Evolutionary conservation across 2,888 invertebrate genomes (phyloP).

Genomic region (Sthenelais limicola): DNA sequence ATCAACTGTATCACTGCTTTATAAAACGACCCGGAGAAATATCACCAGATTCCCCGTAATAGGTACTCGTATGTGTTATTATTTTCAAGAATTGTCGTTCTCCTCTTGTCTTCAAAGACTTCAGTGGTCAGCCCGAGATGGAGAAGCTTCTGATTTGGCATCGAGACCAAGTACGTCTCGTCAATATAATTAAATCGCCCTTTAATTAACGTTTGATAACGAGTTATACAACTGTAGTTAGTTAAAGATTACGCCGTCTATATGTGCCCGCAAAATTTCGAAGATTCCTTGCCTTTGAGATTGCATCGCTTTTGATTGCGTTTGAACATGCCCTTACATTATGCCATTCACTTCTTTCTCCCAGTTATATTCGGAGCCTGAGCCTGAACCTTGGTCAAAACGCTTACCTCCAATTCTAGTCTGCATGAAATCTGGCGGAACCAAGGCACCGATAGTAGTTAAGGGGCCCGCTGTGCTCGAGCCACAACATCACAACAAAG

Average conservation of each 20-base stretch:
- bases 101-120: constrained; percentile 64
- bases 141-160: constrained; percentile 59
- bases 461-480: not conserved
- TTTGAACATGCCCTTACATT: too few relatives aligned
- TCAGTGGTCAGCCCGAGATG: constrained; percentile 59
- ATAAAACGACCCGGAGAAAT: too few relatives aligned
- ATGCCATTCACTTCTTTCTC: too few relatives aligned
- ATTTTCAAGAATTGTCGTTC: constrained; percentile 61
- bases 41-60: not conserved
- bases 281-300: not conserved
- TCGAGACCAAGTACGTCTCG: constrained; percentile 56
- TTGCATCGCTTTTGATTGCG: not conserved
- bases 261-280: too few relatives aligned
- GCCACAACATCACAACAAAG: not conserved
- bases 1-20: too few relatives aligned
- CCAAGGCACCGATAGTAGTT: too few relatives aligned
- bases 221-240: too few relatives aligned
- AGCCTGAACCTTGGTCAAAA: constrained; percentile 34
- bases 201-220: too few relatives aligned
- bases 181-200: constrained; percentile 5
- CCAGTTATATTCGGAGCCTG: not conserved
- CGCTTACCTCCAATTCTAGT: constrained; percentile 17
- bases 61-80: not conserved
- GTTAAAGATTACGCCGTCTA: too few relatives aligned
- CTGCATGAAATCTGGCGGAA: not conserved